A percentile compares a stretch with the other conserved stretches of the same genome.
These are phyloP conservation scores for Trissolcus basalis DNA, from an alignment of 1,140 invertebrate genomes.

Conservation along the genomic window DNA sequence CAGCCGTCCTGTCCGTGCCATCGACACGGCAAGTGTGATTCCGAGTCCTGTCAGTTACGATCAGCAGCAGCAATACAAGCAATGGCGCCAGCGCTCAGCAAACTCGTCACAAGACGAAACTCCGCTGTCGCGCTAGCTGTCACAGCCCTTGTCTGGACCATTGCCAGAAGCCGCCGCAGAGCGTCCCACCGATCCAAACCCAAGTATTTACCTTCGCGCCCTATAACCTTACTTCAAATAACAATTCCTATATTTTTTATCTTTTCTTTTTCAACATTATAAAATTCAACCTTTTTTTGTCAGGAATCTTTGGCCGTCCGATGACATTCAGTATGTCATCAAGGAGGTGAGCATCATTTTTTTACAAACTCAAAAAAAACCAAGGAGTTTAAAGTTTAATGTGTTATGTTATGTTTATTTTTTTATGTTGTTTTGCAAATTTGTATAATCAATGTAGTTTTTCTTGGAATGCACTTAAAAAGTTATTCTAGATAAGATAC, in stretches of 20 bases:
- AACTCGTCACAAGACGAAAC: slow-evolving; percentile 78
- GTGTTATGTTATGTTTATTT: too few relatives aligned
- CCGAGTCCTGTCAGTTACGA: neutral
- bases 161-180: slow-evolving; percentile 74
- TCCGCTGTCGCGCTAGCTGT: slow-evolving; percentile 77
- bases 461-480: too few relatives aligned
- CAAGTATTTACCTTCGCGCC: slow-evolving; percentile 53
- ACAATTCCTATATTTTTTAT: slow-evolving; percentile 5
- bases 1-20: slow-evolving; percentile 3
- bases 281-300: slow-evolving; percentile 12
- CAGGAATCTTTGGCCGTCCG: slow-evolving; percentile 66
- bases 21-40: slow-evolving; percentile 11
- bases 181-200: slow-evolving; percentile 59
- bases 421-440: too few relatives aligned
- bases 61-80: slow-evolving; percentile 12
- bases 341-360: slow-evolving; percentile 76
- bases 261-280: neutral
- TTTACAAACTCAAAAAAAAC: neutral
- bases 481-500: too few relatives aligned
- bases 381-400: too few relatives aligned
- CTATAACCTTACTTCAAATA: too few relatives aligned
- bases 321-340: slow-evolving; percentile 86
- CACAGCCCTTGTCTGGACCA: slow-evolving; percentile 77
- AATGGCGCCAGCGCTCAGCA: slow-evolving; percentile 81
- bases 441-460: too few relatives aligned